Base-by-base conservation (phyloP, 2,888 invertebrate genomes). In the Synergus itoensis region DNA sequence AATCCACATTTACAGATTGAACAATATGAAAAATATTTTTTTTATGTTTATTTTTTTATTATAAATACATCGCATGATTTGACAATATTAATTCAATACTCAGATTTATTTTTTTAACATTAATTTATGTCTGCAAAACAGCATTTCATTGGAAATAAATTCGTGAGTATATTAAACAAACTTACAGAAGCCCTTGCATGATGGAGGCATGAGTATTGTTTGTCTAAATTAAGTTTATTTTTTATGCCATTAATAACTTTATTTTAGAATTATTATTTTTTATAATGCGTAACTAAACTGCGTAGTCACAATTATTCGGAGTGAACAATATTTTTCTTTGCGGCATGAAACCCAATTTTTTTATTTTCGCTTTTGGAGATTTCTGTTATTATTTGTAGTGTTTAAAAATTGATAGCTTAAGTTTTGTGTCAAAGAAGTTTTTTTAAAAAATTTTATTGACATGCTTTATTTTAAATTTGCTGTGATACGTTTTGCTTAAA, bases 101-200 rank as follows among this genome's bases (percentile, higher is more conserved):
- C 48, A n/a, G 53, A 73, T n/a, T 65, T 65, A 65, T 41, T 73
- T 57, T 65, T 53, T 36, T 73, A 36, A 57, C 8, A 53, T 73
- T 57, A 53, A 53, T 57, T 83, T 86, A 85, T 91, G 86, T 90
- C 87, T 88, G 86, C 86, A 88, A 90, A 88, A 90, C 89, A 92
- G 92, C 91, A 84, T 92, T 91, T 92, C 92, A 90, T 90, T 92
- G 92, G 92, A 92, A 92, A 86, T 92, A 92, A 91, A 86, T 89
- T 89, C 88, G 92, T 92, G 89, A 92, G 92, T 92, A 92, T 89
- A 83, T 82, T 60, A 79, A 82, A 84, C 76, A 80, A 84, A 82
- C 79, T 78, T 83, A 80, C 82, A 77, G 84, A 85, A 81, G 81
- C 77, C 88, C 86, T 86, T 87, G 88, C 88, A 90, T 89, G 89